A percentile compares a stretch with the other conserved stretches of the same genome.
Conservation (phyloP, 2,113 vertebrate genomes). For the Bagarius yarrelli region DNA sequence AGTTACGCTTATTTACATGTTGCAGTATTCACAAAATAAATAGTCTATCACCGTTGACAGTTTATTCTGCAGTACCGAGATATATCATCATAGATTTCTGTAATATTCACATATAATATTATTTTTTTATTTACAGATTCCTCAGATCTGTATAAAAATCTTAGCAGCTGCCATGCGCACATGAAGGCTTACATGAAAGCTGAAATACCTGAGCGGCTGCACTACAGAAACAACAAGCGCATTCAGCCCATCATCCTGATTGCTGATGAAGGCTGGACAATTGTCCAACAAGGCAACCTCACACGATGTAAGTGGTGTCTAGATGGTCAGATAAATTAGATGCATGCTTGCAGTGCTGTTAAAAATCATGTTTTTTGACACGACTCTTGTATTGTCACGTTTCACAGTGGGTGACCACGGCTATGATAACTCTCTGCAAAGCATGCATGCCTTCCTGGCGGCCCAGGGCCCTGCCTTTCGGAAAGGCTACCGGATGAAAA, state of each 20-base stretch:
- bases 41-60: too few species aligned
- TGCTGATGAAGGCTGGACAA: slow-evolving; percentile 95
- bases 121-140: slow-evolving; percentile 65
- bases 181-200: slow-evolving; percentile 87
- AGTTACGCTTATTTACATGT: too few species aligned
- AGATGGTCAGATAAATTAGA: neutral
- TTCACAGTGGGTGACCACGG: slow-evolving; percentile 90
- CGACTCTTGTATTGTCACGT: slow-evolving; percentile 8
- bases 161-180: slow-evolving; percentile 74
- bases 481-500: slow-evolving; percentile 64
- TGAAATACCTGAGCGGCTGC: slow-evolving; percentile 82
- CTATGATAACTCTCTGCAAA: slow-evolving; percentile 85
- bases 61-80: too few species aligned
- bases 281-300: slow-evolving; percentile 73
- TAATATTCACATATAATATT: neutral
- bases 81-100: too few species aligned
- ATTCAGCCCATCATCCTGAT: slow-evolving; percentile 88
- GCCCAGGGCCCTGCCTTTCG: slow-evolving; percentile 85
- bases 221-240: slow-evolving; percentile 80
- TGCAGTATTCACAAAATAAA: too few species aligned
- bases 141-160: slow-evolving; percentile 65
- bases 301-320: slow-evolving; percentile 69
- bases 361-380: neutral
- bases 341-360: neutral
- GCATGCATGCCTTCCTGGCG: slow-evolving; percentile 94